Evolutionary conservation across 2,888 invertebrate species (phyloP), one percentile per base, ranked within the genome.

Genomic region (Synergus gifuensis): DNA sequence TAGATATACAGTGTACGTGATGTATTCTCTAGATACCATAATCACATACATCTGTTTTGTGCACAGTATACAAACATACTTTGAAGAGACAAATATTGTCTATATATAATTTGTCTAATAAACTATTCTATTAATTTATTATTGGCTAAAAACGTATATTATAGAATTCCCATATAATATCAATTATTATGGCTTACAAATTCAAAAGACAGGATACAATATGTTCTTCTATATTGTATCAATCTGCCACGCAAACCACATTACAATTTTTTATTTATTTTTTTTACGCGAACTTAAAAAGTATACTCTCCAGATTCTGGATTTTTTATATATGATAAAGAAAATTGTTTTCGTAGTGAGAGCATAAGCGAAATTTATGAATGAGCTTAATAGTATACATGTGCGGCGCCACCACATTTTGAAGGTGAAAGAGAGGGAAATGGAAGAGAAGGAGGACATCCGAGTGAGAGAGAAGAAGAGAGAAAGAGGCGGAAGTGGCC

Each of bases 401-500:
- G 49, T 73, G 54, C 49, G 69, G 69, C 69, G 69, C 54, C 69
- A 49, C 69, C 18, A 73, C 9, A 66, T 42, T 66, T 66, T 22
- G 4, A 40, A n/a, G 54, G 12, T 11, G 36, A 73, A 54, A 28
- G 44, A 18, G 79, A 79, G 78, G 46, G 58, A 79, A 78, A 78
- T 54, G 77, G 83, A 78, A 63, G 69, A 80, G 79, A 79, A 76
- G 67, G 22, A 58, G 69, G 60, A 76, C 76, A 79, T 44, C 69
- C 36, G 18, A 36, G 28, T 28, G n/a, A 79, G 81, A 78, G 83
- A 81, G 67, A 79, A 81, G 79, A 28, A 64, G 64, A 76, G 79
- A 76, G 80, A 82, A 84, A 86, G 88, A 87, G 88, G 89, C 90
- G 91, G 92, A 92, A 91, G 90, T 88, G 90, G 90, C 87, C 88